Base-by-base conservation (phyloP, 2,797 vertebrate species). In the Cephalopachus bancanus region DNA sequence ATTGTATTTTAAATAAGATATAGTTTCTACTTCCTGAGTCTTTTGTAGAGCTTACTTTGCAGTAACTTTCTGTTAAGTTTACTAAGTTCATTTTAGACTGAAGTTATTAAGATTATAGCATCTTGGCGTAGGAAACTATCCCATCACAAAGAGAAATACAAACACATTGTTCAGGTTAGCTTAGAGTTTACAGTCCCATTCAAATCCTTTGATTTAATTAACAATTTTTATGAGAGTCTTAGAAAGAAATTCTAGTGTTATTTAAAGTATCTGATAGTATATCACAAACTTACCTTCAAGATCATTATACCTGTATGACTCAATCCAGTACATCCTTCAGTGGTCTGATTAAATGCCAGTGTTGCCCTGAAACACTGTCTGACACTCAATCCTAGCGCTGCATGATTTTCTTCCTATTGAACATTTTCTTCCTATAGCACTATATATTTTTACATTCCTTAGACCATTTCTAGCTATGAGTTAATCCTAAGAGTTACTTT, bases 401-500 rank as follows among this genome's bases (percentile, higher is more conserved):
- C 22, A 11, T n/a, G 10, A 24, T 85, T 57, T 74, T 19, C 15
- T 86, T 89, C 64, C 17, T 17, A 88, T 62, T 85, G 19, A 90
- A 53, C 5, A 0, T 44, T 75, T 44, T 7, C 44, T 44, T 44
- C 44, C 44, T 10, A 57, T 10, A 76, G 22, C 28, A 67, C 7
- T 92, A 5, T n/a, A 30, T 65, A 53, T 89, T 89, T 89, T 96
- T 19, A 57, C 59, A 78, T 80, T 37, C 44, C n/a, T 76, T 62
- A 33, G 30, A 76, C n/a, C 9, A 44, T 24, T 83, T 95, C 8
- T 0, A 76, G 16, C 64, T 84, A 3, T 76, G n/a, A 53, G 12
- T 89, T 80, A 89, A 75, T 96, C 30, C 20, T 86, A 72, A 37
- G 26, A 80, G 60, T 85, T 91, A 55, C 78, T 72, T 95, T 84